Evolutionary conservation across 1,140 invertebrate genomes (phyloP).

Genomic region (Drosophila kohkoa): DNA sequence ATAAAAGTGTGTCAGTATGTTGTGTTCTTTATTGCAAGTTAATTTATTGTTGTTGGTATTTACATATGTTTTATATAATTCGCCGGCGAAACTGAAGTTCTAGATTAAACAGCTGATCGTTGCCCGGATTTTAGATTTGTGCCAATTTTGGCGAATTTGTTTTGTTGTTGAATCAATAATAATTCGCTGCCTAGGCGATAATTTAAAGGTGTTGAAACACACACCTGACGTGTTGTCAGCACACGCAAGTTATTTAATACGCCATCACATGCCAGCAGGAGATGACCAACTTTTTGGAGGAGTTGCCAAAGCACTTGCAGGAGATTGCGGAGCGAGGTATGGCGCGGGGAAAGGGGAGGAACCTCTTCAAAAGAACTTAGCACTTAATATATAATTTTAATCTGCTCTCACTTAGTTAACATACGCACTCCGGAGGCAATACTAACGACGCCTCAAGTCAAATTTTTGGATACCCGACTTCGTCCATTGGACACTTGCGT

Average conservation of each 20-base stretch:
- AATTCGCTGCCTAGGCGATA: constrained; percentile 46
- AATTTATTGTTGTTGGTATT: background rate
- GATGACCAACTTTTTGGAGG: constrained; percentile 71
- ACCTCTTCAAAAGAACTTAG: constrained; percentile 2
- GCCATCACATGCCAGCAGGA: constrained; percentile 28
- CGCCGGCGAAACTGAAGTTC: background rate
- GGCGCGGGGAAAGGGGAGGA: constrained; percentile 21
- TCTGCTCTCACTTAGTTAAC: constrained; percentile 48
- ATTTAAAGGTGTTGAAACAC: constrained; percentile 70
- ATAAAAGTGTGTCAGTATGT: constrained; percentile 10
- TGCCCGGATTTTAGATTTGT: background rate
- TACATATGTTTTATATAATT: background rate
- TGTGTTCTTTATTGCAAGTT: background rate
- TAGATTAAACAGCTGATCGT: constrained; percentile 34
- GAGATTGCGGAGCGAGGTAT: constrained; percentile 62
- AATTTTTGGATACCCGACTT: constrained; percentile 60
- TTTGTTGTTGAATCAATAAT: constrained; percentile 68
- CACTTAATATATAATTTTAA: constrained; percentile 42
- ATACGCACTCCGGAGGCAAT: constrained; percentile 63
- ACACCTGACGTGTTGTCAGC: constrained; percentile 48
- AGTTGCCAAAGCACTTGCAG: constrained; percentile 59
- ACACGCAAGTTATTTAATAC: constrained; percentile 57
- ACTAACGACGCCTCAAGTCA: constrained; percentile 55
- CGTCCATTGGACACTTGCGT: constrained; percentile 48
- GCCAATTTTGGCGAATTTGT: constrained; percentile 10